Percentiles rank a stretch among this genome's conserved stretches.
These are phyloP conservation scores for Clunio marinus DNA, from an alignment of 2,888 invertebrate genomes.

Conservation along the genomic window DNA sequence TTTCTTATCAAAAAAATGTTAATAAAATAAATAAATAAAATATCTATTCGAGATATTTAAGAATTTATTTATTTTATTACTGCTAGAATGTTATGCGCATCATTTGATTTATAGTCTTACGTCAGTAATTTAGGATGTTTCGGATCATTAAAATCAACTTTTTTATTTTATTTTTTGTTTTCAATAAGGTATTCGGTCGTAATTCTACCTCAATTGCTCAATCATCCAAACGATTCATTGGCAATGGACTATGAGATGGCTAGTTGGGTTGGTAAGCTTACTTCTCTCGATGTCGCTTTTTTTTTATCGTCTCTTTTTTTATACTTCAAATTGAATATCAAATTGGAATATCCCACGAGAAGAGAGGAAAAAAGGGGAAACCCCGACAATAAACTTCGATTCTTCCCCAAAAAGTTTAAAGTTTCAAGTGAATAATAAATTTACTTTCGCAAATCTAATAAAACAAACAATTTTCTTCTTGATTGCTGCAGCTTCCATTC, in stretches of 20 bases:
- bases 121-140: neutral
- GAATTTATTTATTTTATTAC: too few relatives aligned
- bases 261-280: constrained; percentile 63
- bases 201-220: constrained; percentile 66
- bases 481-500: constrained; percentile 62
- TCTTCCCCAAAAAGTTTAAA: neutral
- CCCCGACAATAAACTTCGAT: constrained; percentile 18
- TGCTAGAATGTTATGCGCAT: too few relatives aligned
- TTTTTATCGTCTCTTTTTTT: neutral
- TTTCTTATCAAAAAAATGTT: constrained; percentile 1
- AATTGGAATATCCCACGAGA: neutral
- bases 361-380: constrained; percentile 12
- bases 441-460: constrained; percentile 21
- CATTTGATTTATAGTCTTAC: too few relatives aligned
- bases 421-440: neutral
- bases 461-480: neutral
- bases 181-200: constrained; percentile 57
- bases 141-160: neutral
- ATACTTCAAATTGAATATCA: neutral
- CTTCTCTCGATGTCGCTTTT: neutral
- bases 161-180: neutral
- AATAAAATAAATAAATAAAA: too few relatives aligned
- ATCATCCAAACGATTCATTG: constrained; percentile 56
- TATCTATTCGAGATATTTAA: too few relatives aligned
- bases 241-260: constrained; percentile 66